These are phyloP conservation scores for Aegypius monachus DNA, from an alignment of 2,113 vertebrate species.

Conservation along the genomic window DNA sequence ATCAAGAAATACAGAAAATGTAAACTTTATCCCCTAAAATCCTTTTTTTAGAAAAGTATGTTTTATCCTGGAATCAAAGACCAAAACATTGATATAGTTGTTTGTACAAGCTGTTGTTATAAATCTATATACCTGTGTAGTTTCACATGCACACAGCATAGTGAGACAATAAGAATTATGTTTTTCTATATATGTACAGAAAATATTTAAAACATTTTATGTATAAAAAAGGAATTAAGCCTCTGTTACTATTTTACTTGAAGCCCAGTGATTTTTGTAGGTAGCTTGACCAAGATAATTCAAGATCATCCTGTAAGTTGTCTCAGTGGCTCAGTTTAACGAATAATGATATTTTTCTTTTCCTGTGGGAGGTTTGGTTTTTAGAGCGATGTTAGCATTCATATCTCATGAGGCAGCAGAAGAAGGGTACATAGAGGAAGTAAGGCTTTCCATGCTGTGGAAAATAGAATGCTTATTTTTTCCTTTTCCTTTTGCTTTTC, in stretches of 20 bases:
- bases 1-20: constrained; percentile 45
- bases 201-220: neutral
- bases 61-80: neutral
- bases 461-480: neutral
- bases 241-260: neutral
- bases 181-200: neutral
- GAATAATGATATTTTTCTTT: neutral
- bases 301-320: neutral
- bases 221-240: neutral
- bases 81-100: neutral
- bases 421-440: neutral
- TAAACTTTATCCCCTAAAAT: neutral
- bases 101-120: neutral
- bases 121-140: neutral
- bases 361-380: neutral
- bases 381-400: neutral
- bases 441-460: neutral
- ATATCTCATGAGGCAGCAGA: neutral
- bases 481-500: neutral
- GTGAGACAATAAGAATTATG: neutral
- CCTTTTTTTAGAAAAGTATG: neutral
- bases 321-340: neutral
- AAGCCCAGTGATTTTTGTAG: neutral
- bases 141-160: neutral
- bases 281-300: neutral